phyloP scores from a whole-genome alignment of 2,797 vertebrate genomes.

The Oryzias dopingdopingensis region DNA sequence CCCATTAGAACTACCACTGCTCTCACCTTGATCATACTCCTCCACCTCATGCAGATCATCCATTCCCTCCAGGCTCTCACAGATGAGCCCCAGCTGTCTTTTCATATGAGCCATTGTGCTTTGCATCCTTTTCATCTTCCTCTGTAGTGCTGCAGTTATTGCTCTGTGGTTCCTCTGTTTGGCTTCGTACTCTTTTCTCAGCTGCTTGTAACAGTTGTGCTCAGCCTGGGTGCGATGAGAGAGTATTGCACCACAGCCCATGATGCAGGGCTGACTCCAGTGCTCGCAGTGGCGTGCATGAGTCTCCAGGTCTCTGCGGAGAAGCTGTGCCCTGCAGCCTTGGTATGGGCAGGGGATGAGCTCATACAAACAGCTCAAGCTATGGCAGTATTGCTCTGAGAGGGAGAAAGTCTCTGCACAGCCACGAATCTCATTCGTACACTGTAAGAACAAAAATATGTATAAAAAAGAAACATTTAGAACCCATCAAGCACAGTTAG shows the following conservation, averaged over 20 bases:
- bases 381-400: conserved; percentile 78
- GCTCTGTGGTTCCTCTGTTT: conserved; percentile 71
- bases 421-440: conserved; percentile 81
- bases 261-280: conserved; percentile 73
- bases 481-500: too few species aligned
- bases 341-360: conserved; percentile 77
- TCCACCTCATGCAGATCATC: conserved; percentile 68
- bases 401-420: conserved; percentile 79
- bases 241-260: conserved; percentile 80
- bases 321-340: conserved; percentile 76
- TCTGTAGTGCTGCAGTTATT: conserved; percentile 67
- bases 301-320: conserved; percentile 74
- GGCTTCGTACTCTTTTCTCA: conserved; percentile 73
- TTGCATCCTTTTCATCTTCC: conserved; percentile 78
- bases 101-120: conserved; percentile 77
- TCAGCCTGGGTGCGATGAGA: conserved; percentile 62
- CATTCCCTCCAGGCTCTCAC: conserved; percentile 77
- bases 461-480: neutral
- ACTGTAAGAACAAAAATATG: conserved; percentile 57
- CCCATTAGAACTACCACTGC: conserved; percentile 45
- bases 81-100: conserved; percentile 78
- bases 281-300: conserved; percentile 77
- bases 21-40: conserved; percentile 62
- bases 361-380: conserved; percentile 75
- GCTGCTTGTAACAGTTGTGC: conserved; percentile 82